phyloP scores from a whole-genome alignment of 1,140 invertebrate species.

The Solenopsis invicta region DNA sequence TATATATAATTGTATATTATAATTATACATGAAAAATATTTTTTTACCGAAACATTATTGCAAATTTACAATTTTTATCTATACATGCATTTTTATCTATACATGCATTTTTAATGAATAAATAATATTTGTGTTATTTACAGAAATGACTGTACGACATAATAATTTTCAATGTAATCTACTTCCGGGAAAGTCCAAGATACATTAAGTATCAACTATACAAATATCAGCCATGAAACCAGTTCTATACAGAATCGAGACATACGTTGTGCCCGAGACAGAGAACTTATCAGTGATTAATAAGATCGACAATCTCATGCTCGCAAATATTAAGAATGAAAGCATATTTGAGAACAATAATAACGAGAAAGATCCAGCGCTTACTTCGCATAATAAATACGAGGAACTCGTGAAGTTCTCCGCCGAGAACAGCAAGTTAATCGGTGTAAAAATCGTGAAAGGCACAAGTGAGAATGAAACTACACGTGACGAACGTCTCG shows the following conservation, averaged over 20 bases:
- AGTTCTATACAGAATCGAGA: constrained; percentile 79
- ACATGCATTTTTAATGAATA: constrained; percentile 5
- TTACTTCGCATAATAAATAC: not conserved
- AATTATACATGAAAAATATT: too few relatives aligned
- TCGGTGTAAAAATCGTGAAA: constrained; percentile 33
- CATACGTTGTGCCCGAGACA: constrained; percentile 80
- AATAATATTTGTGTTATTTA: constrained; percentile 5
- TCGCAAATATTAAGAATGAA: constrained; percentile 28
- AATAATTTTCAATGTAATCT: not conserved
- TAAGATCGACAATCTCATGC: not conserved
- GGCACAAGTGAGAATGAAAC: not conserved
- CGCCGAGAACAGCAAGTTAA: not conserved
- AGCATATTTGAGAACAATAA: not conserved
- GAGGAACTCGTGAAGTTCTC: not conserved
- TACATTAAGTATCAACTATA: not conserved
- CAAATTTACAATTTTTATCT: constrained; percentile 10
- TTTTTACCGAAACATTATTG: too few relatives aligned
- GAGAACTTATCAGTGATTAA: constrained; percentile 42
- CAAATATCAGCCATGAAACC: constrained; percentile 35
- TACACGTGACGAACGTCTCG: not conserved
- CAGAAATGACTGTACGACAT: constrained; percentile 5
- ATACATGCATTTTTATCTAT: not conserved
- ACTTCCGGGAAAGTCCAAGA: not conserved
- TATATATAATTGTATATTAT: too few relatives aligned
- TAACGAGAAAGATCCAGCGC: not conserved